Percentiles rank a stretch among this genome's conserved stretches.
Evolutionary conservation across 2,888 invertebrate species (phyloP).

Genomic region (Erannis defoliaria): DNA sequence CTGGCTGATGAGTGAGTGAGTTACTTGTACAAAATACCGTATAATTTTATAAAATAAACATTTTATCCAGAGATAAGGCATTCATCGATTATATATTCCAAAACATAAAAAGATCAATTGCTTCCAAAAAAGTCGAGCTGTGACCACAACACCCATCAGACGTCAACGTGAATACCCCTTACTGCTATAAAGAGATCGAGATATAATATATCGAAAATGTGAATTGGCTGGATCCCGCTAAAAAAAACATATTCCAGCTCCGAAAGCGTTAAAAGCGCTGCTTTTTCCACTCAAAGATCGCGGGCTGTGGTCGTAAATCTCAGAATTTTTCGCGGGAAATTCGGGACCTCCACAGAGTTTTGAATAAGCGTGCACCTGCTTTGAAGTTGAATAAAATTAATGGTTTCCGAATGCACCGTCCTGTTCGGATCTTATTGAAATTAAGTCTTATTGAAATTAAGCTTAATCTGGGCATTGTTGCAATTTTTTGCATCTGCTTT

Average conservation of each 20-base stretch:
- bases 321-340: constrained; percentile 69
- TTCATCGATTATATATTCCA: constrained; percentile 12
- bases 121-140: constrained; percentile 28
- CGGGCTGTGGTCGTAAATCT: constrained; percentile 68
- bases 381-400: constrained; percentile 53
- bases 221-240: constrained; percentile 39
- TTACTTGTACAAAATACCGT: neutral
- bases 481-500: constrained; percentile 45
- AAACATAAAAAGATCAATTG: constrained; percentile 31
- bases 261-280: constrained; percentile 52
- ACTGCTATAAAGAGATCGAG: constrained; percentile 33
- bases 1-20: no score
- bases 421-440: constrained; percentile 45
- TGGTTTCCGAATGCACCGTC: constrained; percentile 49
- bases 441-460: constrained; percentile 48
- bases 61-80: neutral
- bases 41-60: neutral
- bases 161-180: constrained; percentile 31
- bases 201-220: constrained; percentile 40
- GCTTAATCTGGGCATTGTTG: constrained; percentile 29
- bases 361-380: constrained; percentile 62
- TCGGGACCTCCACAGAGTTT: constrained; percentile 59
- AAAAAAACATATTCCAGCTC: constrained; percentile 54
- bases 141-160: constrained; percentile 39
- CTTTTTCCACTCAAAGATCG: constrained; percentile 39